Percentiles rank a stretch among this genome's conserved stretches.
phyloP scores from a whole-genome alignment of 2,797 vertebrate species.

The Pipistrellus kuhlii region DNA sequence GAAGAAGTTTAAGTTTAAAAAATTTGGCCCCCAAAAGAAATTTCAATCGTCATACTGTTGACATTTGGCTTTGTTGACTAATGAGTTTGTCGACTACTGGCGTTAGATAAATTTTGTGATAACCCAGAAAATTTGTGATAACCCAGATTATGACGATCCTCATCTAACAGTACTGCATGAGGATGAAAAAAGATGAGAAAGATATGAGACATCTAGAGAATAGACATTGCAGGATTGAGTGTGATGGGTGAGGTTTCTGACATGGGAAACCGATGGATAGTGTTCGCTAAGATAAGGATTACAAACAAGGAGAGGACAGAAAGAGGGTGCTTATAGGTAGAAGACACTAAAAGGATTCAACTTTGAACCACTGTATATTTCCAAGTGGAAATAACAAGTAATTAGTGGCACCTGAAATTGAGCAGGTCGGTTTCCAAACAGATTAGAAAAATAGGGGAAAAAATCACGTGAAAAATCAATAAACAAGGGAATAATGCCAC shows the following conservation, averaged over 20 bases:
- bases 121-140: not conserved
- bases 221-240: not conserved
- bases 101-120: too few species aligned
- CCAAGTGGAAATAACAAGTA: not conserved
- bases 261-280: not conserved
- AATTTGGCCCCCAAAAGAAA: too few species aligned
- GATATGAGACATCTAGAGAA: not conserved
- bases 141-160: not conserved
- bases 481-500: not conserved
- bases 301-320: not conserved
- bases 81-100: too few species aligned
- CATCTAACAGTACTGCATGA: not conserved
- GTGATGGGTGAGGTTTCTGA: not conserved
- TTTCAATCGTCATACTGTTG: too few species aligned
- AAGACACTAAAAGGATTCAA: not conserved
- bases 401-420: not conserved
- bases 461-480: not conserved
- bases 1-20: too few species aligned
- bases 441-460: not conserved
- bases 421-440: not conserved
- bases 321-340: not conserved
- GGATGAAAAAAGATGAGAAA: not conserved
- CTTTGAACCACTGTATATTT: not conserved
- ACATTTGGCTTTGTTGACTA: too few species aligned
- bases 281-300: not conserved